Evolutionary conservation across 2,113 vertebrate genomes (phyloP).

Genomic region (Dasyprocta punctata): DNA sequence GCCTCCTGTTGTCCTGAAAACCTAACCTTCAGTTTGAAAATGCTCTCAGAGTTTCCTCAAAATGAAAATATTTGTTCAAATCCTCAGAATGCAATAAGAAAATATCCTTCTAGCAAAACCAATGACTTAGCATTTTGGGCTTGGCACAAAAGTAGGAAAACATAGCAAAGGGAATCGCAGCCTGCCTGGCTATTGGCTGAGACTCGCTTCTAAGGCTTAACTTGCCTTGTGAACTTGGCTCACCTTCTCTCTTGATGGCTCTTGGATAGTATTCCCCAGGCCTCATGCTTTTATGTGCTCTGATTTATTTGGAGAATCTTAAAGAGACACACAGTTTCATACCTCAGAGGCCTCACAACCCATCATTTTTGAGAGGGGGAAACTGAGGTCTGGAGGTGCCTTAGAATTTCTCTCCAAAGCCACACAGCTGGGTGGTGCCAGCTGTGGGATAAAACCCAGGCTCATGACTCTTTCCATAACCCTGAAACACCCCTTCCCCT

Average conservation of each 20-base stretch:
- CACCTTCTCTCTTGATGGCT: conserved; percentile 63
- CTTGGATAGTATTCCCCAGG: conserved; percentile 67
- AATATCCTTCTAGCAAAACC: conserved; percentile 83
- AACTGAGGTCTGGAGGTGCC: conserved; percentile 26
- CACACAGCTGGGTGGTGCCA: not conserved
- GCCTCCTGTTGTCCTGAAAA: conserved; percentile 55
- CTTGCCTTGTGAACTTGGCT: conserved; percentile 76
- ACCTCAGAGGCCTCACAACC: not conserved
- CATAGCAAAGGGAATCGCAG: conserved; percentile 65
- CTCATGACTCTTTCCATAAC: not conserved
- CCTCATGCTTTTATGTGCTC: conserved; percentile 58
- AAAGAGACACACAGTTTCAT: conserved; percentile 12
- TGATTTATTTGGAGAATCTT: conserved; percentile 61
- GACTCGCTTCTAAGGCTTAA: conserved; percentile 70
- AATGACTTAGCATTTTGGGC: conserved; percentile 82
- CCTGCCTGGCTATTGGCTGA: conserved; percentile 66
- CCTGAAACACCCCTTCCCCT: not conserved
- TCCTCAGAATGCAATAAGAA: conserved; percentile 83
- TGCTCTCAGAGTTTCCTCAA: conserved; percentile 77
- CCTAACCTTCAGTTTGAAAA: conserved; percentile 80
- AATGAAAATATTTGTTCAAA: conserved; percentile 83
- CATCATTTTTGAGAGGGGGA: conserved; percentile 32
- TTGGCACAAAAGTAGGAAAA: conserved; percentile 77
- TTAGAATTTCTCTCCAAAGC: not conserved
- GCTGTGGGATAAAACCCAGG: not conserved